Base-by-base conservation (phyloP, 2,113 vertebrate genomes). In the Siniperca knerii region DNA sequence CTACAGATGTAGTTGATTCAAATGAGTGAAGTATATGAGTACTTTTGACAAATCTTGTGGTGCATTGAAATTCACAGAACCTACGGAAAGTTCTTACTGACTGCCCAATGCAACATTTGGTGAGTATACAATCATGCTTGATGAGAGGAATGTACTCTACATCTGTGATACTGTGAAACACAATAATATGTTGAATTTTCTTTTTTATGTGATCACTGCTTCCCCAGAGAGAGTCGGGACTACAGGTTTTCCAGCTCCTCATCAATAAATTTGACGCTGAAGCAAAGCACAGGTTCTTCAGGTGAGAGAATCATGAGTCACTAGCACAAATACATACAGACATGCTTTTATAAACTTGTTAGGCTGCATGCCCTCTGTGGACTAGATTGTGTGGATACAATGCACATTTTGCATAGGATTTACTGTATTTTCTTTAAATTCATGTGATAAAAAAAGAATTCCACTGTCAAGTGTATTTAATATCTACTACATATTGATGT, bases 251-350 rank as follows among this genome's bases (percentile, higher is more conserved):
- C 82, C 98, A 99, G 83, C 92, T 98, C 11, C 96, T 96, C 87
- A 97, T 98, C 87, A 90, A 98, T 91, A 99, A 98, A 90, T 95
- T 99, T 91, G 95, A 96, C 13, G 68, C 87, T 66, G 96, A 97
- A 91, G 97, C 97, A 82, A 99, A 98, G 95, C 95, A 98, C 16
- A 97, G 92, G 13, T 97, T 98, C 86, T 98, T 99, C 95, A 97
- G 97, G 98, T 99, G 94, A 92, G 86, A 87, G 50, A 65, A 25
- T 52, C 50, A 55, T 20, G 10, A n/a, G 18, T 58, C 8, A 11
- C 18, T 11, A 29, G 23, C 37, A 60, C 54, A 71, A 20, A 68
- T 16, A 48, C n/a, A 25, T 16, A 9, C n/a, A 10, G 13, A 6
- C 13, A 23, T 7, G 16, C 29, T 52, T 21, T 70, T 11, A 70